phyloP scores from a whole-genome alignment of 2,797 vertebrate species.

The Sibirionetta formosa region DNA sequence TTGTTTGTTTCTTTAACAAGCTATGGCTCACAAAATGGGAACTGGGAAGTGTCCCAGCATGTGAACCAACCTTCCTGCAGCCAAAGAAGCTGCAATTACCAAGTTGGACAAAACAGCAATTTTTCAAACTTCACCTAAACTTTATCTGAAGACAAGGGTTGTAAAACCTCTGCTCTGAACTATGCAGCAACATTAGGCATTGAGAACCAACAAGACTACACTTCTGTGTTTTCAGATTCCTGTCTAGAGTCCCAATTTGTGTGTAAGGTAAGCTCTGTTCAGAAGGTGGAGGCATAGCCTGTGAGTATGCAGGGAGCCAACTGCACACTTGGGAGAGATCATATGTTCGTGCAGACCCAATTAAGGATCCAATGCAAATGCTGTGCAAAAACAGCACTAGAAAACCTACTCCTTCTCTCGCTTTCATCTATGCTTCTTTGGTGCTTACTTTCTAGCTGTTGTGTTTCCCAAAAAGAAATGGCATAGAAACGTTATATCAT shows the following conservation, averaged over 20 bases:
- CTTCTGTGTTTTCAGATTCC: background rate
- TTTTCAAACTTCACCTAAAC: background rate
- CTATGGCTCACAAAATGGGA: background rate
- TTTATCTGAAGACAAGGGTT: background rate
- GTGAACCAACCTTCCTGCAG: background rate
- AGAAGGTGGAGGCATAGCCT: background rate
- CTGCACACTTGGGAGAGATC: background rate
- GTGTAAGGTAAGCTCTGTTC: background rate
- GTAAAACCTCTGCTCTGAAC: background rate
- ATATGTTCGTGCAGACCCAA: background rate
- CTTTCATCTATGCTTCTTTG: background rate
- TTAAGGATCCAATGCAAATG: background rate
- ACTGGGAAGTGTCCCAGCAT: background rate
- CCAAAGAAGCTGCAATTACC: background rate
- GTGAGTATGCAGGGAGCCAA: background rate
- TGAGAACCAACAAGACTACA: accelerated
- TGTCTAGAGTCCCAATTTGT: too few relatives aligned
- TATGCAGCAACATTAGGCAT: background rate
- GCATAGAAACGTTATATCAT: too few relatives aligned
- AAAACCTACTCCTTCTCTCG: background rate
- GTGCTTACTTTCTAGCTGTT: background rate
- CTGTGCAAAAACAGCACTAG: background rate
- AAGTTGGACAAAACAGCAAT: background rate
- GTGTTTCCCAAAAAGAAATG: background rate
- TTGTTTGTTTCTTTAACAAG: background rate